phyloP scores from a whole-genome alignment of 2,888 invertebrate genomes.

The Sinotaia quadrata region DNA sequence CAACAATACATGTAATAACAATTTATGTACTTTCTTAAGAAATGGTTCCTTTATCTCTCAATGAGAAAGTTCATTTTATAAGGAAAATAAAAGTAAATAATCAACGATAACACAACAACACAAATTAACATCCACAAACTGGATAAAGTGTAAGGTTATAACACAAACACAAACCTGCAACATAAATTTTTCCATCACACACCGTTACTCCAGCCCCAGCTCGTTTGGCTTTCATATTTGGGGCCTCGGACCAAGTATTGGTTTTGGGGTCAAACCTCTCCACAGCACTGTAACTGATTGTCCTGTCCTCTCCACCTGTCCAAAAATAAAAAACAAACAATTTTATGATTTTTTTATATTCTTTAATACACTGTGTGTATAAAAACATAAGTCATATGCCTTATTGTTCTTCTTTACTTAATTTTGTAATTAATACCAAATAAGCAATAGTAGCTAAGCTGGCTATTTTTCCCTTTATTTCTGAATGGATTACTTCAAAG shows the following conservation, averaged over 20 bases:
- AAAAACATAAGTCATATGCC: too few relatives aligned
- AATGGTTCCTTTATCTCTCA: too few relatives aligned
- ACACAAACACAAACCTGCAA: constrained; percentile 77
- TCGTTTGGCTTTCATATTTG: constrained; percentile 85
- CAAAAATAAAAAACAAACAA: not conserved
- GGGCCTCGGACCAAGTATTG: constrained; percentile 85
- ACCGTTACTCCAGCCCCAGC: constrained; percentile 89
- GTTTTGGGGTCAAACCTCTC: constrained; percentile 89
- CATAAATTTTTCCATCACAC: constrained; percentile 89
- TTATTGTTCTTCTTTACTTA: too few relatives aligned
- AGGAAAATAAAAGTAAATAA: too few relatives aligned
- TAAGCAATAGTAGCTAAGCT: too few relatives aligned
- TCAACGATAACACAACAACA: not conserved
- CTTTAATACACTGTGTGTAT: too few relatives aligned
- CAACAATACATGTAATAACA: too few relatives aligned
- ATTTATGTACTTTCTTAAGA: too few relatives aligned
- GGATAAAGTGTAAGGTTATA: not conserved
- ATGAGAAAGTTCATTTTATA: not conserved
- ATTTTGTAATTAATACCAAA: too few relatives aligned
- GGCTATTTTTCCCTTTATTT: too few relatives aligned
- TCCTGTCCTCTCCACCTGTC: constrained; percentile 89
- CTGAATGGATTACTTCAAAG: too few relatives aligned
- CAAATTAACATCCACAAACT: not conserved
- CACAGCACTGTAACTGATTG: constrained; percentile 90
- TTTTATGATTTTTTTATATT: too few relatives aligned